Base-by-base conservation (phyloP, 2,888 invertebrate species). In the Agrochola litura region DNA sequence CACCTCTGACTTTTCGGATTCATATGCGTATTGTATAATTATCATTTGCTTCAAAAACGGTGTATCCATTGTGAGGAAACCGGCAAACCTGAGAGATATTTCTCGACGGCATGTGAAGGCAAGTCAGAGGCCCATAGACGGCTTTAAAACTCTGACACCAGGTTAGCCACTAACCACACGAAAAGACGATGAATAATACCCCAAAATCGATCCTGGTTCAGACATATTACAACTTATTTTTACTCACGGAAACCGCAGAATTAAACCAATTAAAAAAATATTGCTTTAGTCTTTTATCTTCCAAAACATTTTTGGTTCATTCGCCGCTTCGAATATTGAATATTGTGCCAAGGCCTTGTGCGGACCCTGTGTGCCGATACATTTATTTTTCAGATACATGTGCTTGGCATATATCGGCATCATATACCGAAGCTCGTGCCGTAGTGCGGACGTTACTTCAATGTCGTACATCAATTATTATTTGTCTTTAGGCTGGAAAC, bases 311-410 rank as follows among this genome's bases (percentile, higher is more conserved):
- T 58, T 65, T 5, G 5, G 60, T 81, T 37, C 25, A 78, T 65
- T 37, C 6, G 9, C 43, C 25, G 75, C 58, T 81, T 65, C 52
- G 46, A 79, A 81, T 81, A 66, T 66, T 75, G 52, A 81, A 75
- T 60, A 8, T 41, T 52, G n/a, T 30, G 65, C 82, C 76, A 81
- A 65, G 76, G 52, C 37, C 58, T 66, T 54, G n/a, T 58, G 16
- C 46, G 12, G 41, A 61, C 56, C 12, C 30, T 61, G 76, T 79
- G 41, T 82, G 76, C 65, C 54, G 41, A 61, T 61, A 79, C 78
- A 79, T 79, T 81, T 79, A 79, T 76, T 82, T 79, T 79, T 79
- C 79, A 76, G 60, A 76, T 76, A 54, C 61, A 46, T 58, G 25
- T 41, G 19, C 43, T 75, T 37, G 65, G 73, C 41, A 58, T 22